Evolutionary conservation across 2,113 vertebrate species (phyloP).

Genomic region (Arizona elegans): DNA sequence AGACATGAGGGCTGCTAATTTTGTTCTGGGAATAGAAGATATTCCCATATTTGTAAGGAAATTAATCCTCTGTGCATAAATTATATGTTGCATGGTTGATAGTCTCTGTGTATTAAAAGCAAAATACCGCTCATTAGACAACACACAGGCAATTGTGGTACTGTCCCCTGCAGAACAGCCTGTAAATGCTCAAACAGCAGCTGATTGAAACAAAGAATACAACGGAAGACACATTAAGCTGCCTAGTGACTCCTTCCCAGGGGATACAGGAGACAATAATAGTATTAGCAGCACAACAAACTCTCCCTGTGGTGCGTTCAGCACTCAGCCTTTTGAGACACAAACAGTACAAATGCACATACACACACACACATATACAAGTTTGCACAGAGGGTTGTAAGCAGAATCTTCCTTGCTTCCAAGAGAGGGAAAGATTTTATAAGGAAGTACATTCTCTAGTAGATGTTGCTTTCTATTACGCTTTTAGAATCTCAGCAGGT

Average conservation of each 20-base stretch:
- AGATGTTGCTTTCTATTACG: not conserved
- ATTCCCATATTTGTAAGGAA: constrained; percentile 1
- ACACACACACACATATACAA: not conserved
- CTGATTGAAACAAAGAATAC: not conserved
- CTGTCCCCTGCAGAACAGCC: not conserved
- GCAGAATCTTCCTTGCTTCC: not conserved
- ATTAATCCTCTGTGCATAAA: not conserved
- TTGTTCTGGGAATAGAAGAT: not conserved
- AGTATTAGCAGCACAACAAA: constrained; percentile 24
- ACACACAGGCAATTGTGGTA: not conserved
- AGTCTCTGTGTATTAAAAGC: not conserved
- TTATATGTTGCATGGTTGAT: not conserved
- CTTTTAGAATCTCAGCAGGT: not conserved
- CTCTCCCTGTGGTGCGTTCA: constrained; percentile 1
- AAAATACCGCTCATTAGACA: not conserved
- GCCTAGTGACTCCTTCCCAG: not conserved
- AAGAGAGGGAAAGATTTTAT: not conserved
- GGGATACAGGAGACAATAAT: not conserved
- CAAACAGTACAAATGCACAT: no score
- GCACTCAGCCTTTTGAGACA: not conserved
- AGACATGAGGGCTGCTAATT: not conserved
- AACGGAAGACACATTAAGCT: not conserved
- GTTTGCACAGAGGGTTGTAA: not conserved
- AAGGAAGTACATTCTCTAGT: not conserved
- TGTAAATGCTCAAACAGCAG: not conserved